phyloP scores from a whole-genome alignment of 2,113 vertebrate species.

The Eublepharis macularius region DNA sequence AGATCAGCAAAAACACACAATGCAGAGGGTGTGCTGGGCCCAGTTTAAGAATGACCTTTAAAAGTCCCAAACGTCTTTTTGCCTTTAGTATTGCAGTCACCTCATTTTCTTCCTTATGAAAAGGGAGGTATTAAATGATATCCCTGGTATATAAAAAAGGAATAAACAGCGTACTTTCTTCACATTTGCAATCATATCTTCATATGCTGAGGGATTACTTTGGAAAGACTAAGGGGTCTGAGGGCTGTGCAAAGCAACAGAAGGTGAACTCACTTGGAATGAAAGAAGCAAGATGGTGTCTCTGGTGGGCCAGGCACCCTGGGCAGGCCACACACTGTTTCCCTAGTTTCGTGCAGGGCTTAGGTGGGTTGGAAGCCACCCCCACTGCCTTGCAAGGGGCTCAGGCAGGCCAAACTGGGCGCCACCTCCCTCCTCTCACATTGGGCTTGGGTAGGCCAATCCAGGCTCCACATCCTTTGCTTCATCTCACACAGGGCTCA shows the following conservation, averaged over 20 bases:
- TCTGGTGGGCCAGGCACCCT: too few species aligned
- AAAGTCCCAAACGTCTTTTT: neutral
- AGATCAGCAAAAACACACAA: neutral
- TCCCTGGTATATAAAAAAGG: neutral
- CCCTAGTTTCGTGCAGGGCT: too few species aligned
- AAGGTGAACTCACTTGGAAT: neutral
- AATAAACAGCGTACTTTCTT: neutral
- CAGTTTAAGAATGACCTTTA: neutral
- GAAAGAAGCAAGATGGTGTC: neutral
- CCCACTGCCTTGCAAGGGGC: too few species aligned
- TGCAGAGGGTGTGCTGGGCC: neutral
- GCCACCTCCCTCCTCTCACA: too few species aligned
- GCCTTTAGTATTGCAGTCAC: neutral
- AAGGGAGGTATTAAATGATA: neutral
- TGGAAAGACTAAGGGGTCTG: neutral
- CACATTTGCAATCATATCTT: neutral
- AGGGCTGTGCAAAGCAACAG: neutral
- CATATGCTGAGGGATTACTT: neutral
- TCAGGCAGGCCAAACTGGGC: too few species aligned
- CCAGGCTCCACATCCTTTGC: too few species aligned
- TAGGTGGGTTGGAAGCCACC: too few species aligned
- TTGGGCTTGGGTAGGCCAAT: too few species aligned
- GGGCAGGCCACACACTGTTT: too few species aligned
- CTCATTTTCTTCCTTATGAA: neutral
- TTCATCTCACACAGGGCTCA: too few species aligned